Base-by-base conservation (phyloP, 2,113 vertebrate species). In the Sisor rabdophorus region DNA sequence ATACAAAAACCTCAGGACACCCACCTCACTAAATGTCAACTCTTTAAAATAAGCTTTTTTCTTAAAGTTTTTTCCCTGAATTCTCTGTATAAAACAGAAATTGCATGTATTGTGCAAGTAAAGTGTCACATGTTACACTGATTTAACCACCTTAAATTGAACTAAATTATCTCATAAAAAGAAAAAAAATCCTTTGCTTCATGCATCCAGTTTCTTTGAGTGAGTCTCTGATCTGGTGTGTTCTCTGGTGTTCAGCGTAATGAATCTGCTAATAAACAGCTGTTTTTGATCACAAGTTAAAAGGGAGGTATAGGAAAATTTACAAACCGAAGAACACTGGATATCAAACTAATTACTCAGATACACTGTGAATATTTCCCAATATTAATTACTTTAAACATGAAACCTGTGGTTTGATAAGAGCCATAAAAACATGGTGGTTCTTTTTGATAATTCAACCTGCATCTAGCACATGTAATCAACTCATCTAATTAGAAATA, bases 251-350 rank as follows among this genome's bases (percentile, higher is more conserved):
- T 76, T 79, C n/a, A 69, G 67, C 36, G 47, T 68, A 75, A 80
- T 71, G 56, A 59, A 67, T 59, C 65, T 54, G 70, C 63, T 40
- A 44, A 68, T 36, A 36, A 36, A 67, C 69, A 59, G 59, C 44
- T 74, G 65, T 32, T 74, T 82, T 76, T 75, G 19, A 32, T 70
- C 68, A 53, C 68, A 71, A 56, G 52, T 65, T 59, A 82, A 79
- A 75, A 64, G 53, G 9, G 40, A 75, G 24, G 55, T 76, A 22
- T 76, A 68, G 44, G 40, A 73, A 70, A 6, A 75, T 73, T 59
- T 30, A 52, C 16, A 60, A 73, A 60, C 40, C 24, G 17, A 20
- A 44, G 7, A 12, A 2, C 52, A 55, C 28, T 6, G n/a, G 17
- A 22, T 65, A 24, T 16, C 15, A 22, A 65, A 65, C 64, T 17